Conservation (phyloP, 2,113 vertebrate genomes). For the Motacilla alba region DNA sequence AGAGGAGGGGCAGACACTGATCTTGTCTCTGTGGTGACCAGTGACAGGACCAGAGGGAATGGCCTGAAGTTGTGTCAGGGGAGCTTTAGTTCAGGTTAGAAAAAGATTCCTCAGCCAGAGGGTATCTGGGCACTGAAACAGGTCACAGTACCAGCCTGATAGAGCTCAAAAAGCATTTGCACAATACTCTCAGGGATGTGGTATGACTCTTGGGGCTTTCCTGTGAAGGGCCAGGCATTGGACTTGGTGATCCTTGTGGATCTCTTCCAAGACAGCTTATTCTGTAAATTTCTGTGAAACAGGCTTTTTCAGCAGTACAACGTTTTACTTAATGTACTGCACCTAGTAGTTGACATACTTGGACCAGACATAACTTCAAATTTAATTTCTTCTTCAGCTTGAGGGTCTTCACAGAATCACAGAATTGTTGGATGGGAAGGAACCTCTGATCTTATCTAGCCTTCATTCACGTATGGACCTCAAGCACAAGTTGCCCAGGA, state of each 20-base stretch:
- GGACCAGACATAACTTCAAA: not conserved
- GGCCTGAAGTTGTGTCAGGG: not conserved
- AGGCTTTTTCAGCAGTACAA: not conserved
- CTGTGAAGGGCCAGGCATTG: not conserved
- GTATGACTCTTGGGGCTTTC: not conserved
- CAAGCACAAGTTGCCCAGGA: not conserved
- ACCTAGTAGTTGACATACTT: not conserved
- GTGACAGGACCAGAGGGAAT: fast-evolving
- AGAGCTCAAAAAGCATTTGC: not conserved
- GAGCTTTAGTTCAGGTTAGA: not conserved
- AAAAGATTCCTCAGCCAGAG: not conserved
- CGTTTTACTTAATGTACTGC: not conserved
- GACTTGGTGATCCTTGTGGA: not conserved
- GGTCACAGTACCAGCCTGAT: not conserved
- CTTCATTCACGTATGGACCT: not conserved
- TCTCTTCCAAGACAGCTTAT: not conserved
- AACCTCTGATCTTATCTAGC: not conserved
- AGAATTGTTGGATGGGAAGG: not conserved
- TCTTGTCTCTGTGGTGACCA: not conserved
- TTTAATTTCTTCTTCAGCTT: not conserved
- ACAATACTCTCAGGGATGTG: not conserved
- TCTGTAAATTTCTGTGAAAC: not conserved
- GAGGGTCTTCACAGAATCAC: not conserved
- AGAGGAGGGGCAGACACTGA: not conserved
- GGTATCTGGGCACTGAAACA: not conserved